Conservation (phyloP, 2,113 vertebrate species). For the Fregetta grallaria region DNA sequence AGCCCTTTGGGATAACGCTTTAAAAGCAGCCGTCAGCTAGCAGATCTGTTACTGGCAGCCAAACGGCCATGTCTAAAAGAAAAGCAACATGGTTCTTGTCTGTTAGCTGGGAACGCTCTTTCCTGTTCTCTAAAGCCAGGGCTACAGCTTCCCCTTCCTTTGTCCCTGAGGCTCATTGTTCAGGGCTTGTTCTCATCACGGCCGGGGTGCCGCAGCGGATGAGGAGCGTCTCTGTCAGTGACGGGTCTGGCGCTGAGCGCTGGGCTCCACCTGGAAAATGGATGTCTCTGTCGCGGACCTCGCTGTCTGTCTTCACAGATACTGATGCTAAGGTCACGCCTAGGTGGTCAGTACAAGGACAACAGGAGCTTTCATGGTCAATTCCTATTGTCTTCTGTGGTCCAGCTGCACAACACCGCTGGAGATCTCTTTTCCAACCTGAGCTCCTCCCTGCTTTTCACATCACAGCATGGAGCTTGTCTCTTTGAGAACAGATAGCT, state of each 20-base stretch:
- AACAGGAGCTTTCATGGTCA: not conserved
- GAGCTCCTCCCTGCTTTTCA: not conserved
- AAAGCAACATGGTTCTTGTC: not conserved
- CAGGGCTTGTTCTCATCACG: rapidly evolving
- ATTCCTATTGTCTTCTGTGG: not conserved
- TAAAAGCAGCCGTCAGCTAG: not conserved
- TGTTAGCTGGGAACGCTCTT: not conserved
- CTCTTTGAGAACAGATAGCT: not conserved
- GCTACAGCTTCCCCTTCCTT: not conserved
- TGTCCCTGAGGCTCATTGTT: not conserved
- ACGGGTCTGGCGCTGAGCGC: not conserved
- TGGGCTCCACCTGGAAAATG: not conserved
- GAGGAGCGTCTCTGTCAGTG: not conserved
- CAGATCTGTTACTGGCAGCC: not conserved
- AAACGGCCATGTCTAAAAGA: not conserved
- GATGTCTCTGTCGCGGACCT: not conserved
- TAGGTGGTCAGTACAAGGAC: not conserved
- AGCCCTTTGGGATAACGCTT: not conserved
- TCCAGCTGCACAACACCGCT: not conserved
- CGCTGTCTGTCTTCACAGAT: not conserved
- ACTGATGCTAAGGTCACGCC: not conserved
- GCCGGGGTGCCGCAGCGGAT: not conserved
- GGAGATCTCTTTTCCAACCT: not conserved
- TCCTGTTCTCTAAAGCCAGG: not conserved
- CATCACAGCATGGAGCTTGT: not conserved